These are phyloP conservation scores for Poeciliopsis prolifica DNA, from an alignment of 2,113 vertebrate species.

Conservation along the genomic window DNA sequence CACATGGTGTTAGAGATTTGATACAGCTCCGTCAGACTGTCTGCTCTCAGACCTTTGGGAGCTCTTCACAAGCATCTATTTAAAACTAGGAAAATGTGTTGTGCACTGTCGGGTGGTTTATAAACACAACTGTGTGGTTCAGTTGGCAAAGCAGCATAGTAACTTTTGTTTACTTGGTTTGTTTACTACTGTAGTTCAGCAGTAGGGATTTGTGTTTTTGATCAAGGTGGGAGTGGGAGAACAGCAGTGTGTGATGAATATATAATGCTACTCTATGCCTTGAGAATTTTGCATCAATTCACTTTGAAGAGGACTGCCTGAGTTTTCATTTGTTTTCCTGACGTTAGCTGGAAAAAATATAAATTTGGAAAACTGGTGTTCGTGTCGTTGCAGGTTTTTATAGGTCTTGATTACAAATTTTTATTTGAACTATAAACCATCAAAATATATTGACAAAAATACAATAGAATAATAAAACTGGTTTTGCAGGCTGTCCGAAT, in stretches of 20 bases:
- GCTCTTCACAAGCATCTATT: slow-evolving; percentile 14
- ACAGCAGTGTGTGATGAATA: not conserved
- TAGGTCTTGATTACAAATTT: too few species aligned
- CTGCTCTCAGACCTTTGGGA: slow-evolving; percentile 23
- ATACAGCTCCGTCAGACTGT: slow-evolving; percentile 33
- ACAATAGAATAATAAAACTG: too few species aligned
- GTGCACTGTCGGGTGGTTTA: slow-evolving; percentile 7
- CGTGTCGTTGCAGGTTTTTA: too few species aligned
- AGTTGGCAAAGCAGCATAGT: slow-evolving; percentile 10
- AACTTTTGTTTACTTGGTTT: slow-evolving; percentile 31
- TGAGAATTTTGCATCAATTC: not conserved
- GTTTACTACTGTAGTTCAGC: slow-evolving; percentile 16
- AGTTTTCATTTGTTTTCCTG: slow-evolving; percentile 2
- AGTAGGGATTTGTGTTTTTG: slow-evolving; percentile 29
- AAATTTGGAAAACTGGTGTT: too few species aligned
- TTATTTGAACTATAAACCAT: too few species aligned
- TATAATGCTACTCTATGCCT: slow-evolving; percentile 9
- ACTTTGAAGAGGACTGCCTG: too few species aligned
- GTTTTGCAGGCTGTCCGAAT: too few species aligned
- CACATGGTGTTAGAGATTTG: slow-evolving; percentile 24
- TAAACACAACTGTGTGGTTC: slow-evolving; percentile 16
- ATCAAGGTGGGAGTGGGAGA: slow-evolving; percentile 1
- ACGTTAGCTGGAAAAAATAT: not conserved
- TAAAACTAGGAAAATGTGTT: slow-evolving; percentile 20
- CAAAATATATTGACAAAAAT: too few species aligned